A percentile compares a stretch with the other conserved stretches of the same genome.
Conservation (phyloP, 1,140 invertebrate species). For the Ips nitidus region DNA sequence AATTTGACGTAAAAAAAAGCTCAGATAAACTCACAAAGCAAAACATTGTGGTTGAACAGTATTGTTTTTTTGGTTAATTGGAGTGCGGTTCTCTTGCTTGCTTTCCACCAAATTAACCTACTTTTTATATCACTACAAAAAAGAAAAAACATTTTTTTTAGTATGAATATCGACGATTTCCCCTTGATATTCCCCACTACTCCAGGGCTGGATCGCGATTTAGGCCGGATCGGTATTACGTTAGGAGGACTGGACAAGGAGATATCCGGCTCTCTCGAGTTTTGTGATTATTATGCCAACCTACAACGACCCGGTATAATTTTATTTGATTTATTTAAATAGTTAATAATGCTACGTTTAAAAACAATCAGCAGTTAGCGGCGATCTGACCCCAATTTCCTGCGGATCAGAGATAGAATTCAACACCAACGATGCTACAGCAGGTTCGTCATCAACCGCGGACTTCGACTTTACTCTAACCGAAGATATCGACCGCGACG, state of each 20-base stretch:
- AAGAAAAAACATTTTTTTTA: conserved; percentile 26
- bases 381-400: conserved; percentile 63
- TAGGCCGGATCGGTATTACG: conserved; percentile 60
- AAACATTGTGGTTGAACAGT: too few relatives aligned
- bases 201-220: conserved; percentile 59
- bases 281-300: conserved; percentile 45
- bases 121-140: too few relatives aligned
- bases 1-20: too few relatives aligned
- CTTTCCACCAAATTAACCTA: too few relatives aligned
- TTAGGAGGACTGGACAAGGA: conserved; percentile 56
- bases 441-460: conserved; percentile 55
- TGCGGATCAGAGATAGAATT: conserved; percentile 59
- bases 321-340: neutral
- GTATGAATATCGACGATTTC: conserved; percentile 49
- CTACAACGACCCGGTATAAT: conserved; percentile 23
- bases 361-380: conserved; percentile 52
- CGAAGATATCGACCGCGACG: conserved; percentile 47
- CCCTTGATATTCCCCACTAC: conserved; percentile 58
- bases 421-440: conserved; percentile 60
- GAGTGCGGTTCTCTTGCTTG: too few relatives aligned
- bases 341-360: too few relatives aligned
- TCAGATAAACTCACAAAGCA: too few relatives aligned
- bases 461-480: conserved; percentile 59
- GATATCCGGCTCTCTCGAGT: conserved; percentile 44
- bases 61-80: too few relatives aligned